phyloP scores from a whole-genome alignment of 1,140 invertebrate genomes.

The Caerostris darwini region DNA sequence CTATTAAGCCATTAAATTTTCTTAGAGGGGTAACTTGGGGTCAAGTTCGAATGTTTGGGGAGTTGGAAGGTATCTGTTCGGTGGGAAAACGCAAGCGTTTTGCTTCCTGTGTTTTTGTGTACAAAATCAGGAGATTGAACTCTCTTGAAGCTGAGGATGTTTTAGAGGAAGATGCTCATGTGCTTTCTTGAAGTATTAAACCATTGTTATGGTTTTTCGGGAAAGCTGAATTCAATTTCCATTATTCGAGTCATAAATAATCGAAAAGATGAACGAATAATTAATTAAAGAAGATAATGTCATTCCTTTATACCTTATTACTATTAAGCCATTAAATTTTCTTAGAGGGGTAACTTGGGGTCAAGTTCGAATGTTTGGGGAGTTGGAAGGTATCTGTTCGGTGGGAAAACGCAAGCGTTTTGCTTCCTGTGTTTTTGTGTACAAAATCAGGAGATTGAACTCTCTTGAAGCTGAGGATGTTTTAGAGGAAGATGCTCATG shows the following conservation, averaged over 20 bases:
- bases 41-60: background rate
- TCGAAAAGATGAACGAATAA: too few relatives aligned
- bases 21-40: background rate
- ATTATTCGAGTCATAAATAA: too few relatives aligned
- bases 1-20: too few relatives aligned
- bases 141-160: background rate
- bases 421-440: slow-evolving; percentile 10
- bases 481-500: background rate
- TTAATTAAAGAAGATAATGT: too few relatives aligned
- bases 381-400: background rate
- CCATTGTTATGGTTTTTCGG: background rate
- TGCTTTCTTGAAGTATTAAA: background rate
- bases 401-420: background rate
- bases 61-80: background rate
- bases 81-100: background rate
- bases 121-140: slow-evolving; percentile 12
- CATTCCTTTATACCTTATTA: too few relatives aligned
- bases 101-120: slow-evolving; percentile 16
- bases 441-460: slow-evolving; percentile 12
- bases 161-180: background rate
- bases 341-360: background rate
- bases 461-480: background rate
- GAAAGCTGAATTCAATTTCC: background rate
- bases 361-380: background rate
- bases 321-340: too few relatives aligned